phyloP scores from a whole-genome alignment of 2,113 vertebrate genomes.

The Chloebia gouldiae region DNA sequence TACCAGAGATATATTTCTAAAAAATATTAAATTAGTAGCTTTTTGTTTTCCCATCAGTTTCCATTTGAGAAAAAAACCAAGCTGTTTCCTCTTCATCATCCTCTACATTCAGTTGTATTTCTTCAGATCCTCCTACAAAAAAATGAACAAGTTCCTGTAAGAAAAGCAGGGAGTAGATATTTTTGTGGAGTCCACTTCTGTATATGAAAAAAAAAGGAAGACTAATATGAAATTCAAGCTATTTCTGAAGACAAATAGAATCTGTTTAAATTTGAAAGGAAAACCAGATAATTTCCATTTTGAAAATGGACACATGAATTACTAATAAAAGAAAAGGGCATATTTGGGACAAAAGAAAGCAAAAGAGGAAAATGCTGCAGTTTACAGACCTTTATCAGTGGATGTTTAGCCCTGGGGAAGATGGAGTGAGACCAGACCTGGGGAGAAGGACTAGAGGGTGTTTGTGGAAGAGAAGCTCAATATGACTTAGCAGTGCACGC shows the following conservation, averaged over 20 bases:
- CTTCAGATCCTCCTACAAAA: not conserved
- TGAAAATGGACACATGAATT: not conserved
- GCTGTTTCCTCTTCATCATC: not conserved
- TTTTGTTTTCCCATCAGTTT: not conserved
- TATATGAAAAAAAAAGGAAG: not conserved
- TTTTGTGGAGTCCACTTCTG: not conserved
- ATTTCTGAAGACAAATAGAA: not conserved
- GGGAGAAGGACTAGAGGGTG: not conserved
- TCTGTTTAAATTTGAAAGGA: not conserved
- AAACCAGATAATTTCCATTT: not conserved
- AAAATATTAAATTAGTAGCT: not conserved
- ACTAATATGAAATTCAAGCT: not conserved
- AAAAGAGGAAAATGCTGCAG: not conserved
- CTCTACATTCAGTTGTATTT: not conserved
- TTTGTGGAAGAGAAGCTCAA: not conserved
- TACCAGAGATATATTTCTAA: not conserved
- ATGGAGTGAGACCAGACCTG: not conserved
- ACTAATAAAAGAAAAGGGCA: not conserved
- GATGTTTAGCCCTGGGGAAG: not conserved
- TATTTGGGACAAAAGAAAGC: not conserved
- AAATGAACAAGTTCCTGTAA: not conserved
- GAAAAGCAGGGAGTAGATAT: not conserved
- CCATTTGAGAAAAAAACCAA: not conserved
- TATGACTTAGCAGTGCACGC: fast-evolving
- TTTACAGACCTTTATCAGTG: not conserved